Conservation (phyloP, 2,113 vertebrate genomes). For the Pachyramphus minor region DNA sequence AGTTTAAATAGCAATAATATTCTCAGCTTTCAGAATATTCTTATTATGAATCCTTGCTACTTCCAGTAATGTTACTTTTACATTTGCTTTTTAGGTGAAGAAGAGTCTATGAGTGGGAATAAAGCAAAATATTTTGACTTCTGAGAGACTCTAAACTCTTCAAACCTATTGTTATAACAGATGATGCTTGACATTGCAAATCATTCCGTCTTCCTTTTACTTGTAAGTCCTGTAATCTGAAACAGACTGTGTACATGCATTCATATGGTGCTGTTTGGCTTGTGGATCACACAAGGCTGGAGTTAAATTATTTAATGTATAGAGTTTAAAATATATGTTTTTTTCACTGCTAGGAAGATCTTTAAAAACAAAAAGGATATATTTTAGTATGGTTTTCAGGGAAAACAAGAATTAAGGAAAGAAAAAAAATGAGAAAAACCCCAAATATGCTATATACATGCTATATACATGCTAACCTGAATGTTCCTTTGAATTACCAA, state of each 20-base stretch:
- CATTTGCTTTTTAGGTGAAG: background rate
- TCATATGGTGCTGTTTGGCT: background rate
- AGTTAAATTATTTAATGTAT: background rate
- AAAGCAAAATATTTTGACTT: conserved; percentile 13
- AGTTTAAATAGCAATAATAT: background rate
- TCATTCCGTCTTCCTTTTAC: background rate
- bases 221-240: background rate
- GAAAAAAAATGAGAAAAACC: background rate
- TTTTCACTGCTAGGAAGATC: background rate
- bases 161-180: background rate
- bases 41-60: background rate
- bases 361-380: background rate
- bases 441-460: background rate
- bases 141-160: background rate
- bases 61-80: background rate
- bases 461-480: background rate
- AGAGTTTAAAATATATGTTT: background rate
- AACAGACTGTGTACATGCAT: background rate
- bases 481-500: background rate
- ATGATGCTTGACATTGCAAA: background rate
- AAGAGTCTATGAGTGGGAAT: background rate
- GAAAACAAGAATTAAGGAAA: background rate
- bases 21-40: background rate
- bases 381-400: background rate
- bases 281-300: background rate